Evolutionary conservation across 1,140 invertebrate species (phyloP), one percentile per base, ranked within the genome.

Genomic region (Argopecten irradians): DNA sequence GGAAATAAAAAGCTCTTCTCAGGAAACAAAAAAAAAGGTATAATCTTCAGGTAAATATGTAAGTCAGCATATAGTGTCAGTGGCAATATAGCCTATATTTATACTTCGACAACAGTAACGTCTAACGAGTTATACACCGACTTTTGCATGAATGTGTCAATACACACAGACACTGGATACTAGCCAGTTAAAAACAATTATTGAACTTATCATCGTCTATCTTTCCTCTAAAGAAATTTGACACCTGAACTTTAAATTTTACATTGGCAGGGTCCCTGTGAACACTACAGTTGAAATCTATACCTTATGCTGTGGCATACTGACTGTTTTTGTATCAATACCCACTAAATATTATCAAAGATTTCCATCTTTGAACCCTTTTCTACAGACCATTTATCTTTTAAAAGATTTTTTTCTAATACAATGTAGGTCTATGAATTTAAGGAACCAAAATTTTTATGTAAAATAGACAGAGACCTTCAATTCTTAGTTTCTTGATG

Each of bases 61-160:
- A 71, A 71, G 55, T 71, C 55, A 71, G 55, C 55, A 71, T 71
- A 71, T 71, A 71, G n/a, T n/a, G 55, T 28, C 55, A 28, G 43
- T 55, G 16, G 3, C 16, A 55, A n/a, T n/a, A n/a, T n/a, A n/a
- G n/a, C n/a, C 43, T 22, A 11, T 55, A 19, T 19, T 19, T 55
- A 22, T 55, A 19, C 43, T 55, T 19, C 22, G 43, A 55, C 22
- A 55, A 55, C 22, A 55, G 22, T 19, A 55, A 55, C 28, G 55
- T 71, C n/a, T 71, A 71, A 22, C 1, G 22, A 28, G 28, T 71
- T 5, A 71, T n/a, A 71, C 55, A 71, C 55, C 8, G 55, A 71
- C 55, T 71, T 71, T 71, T 71, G 55, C 22, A 71, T 71, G 55
- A 71, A 71, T 71, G 55, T 71, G 55, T 71, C 55, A 71, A 71